Percentiles rank a stretch among this genome's conserved stretches.
Conservation (phyloP, 2,113 vertebrate genomes). For the Apaloderma vittatum region DNA sequence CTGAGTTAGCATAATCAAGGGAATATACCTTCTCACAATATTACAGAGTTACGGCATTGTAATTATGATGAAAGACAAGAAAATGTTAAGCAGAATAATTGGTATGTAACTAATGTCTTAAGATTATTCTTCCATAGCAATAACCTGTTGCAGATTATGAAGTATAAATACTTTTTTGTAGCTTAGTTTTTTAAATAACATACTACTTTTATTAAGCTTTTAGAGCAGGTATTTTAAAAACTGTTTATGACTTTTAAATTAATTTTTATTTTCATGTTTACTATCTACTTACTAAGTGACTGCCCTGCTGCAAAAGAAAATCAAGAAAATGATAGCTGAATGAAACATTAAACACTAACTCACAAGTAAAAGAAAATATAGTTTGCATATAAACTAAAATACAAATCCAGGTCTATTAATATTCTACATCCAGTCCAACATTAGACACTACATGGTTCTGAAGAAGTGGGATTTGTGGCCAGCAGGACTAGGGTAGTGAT, state of each 20-base stretch:
- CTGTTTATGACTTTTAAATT: neutral
- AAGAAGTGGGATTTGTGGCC: neutral
- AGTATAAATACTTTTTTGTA: neutral
- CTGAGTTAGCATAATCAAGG: neutral
- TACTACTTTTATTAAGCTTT: neutral
- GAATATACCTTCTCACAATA: neutral
- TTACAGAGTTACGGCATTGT: neutral
- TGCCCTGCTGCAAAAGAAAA: neutral
- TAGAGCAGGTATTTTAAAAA: neutral
- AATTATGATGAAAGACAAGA: neutral
- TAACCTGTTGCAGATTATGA: neutral
- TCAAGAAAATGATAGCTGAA: neutral
- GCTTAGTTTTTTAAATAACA: fast-evolving
- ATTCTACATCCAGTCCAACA: neutral
- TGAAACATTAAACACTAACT: neutral
- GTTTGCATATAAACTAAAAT: neutral
- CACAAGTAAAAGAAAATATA: neutral
- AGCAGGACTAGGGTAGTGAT: neutral
- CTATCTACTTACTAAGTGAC: neutral
- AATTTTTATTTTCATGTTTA: neutral
- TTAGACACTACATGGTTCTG: fast-evolving
- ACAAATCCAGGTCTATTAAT: neutral
- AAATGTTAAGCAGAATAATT: neutral
- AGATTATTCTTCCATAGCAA: neutral
- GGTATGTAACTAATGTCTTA: neutral